Conservation (phyloP, 2,113 vertebrate genomes). For the Oreotragus oreotragus region DNA sequence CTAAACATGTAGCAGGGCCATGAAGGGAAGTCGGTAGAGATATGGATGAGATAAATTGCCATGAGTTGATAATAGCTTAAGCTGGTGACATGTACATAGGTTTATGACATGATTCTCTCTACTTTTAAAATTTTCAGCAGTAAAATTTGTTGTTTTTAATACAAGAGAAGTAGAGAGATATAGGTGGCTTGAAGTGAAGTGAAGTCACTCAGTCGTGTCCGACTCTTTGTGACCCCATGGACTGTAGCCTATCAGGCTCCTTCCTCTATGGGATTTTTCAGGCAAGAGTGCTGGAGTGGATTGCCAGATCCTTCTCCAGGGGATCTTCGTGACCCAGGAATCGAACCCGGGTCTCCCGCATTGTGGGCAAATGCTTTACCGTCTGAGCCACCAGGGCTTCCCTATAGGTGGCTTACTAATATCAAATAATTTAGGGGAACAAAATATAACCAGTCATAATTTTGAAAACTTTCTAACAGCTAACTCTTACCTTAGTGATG, state of each 20-base stretch:
- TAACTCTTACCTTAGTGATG: background rate
- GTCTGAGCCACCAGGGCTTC: no score
- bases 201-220: no score
- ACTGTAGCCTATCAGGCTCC: no score
- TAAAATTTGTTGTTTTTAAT: background rate
- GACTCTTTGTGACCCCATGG: no score
- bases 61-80: background rate
- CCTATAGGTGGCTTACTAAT: background rate
- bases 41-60: background rate
- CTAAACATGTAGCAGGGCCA: background rate
- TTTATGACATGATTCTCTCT: background rate
- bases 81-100: background rate
- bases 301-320: no score
- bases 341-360: no score
- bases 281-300: no score
- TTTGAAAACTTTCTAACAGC: background rate
- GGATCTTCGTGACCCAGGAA: no score
- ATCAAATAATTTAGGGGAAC: background rate
- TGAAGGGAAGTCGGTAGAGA: background rate
- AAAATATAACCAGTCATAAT: background rate
- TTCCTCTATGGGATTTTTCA: no score
- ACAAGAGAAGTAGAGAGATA: background rate
- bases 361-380: no score
- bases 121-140: background rate
- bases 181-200: background rate